Conservation (phyloP, 2,888 invertebrate genomes). For the Onchidella celtica region DNA sequence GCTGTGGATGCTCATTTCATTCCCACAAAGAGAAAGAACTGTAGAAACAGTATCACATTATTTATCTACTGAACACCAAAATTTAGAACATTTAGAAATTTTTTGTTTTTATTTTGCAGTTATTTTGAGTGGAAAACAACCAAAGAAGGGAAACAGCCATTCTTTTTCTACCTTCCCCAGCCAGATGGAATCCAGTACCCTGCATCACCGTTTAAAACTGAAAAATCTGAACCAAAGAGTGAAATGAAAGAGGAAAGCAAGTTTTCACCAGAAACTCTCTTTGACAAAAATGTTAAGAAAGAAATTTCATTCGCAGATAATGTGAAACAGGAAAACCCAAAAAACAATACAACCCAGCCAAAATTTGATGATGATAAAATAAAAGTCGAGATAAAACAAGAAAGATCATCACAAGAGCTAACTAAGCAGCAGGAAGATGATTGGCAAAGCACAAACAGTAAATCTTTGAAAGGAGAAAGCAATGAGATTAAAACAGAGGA, state of each 20-base stretch:
- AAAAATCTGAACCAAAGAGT: neutral
- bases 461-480: neutral
- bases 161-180: constrained; percentile 50
- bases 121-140: constrained; percentile 54
- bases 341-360: neutral
- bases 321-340: neutral
- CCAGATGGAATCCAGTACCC: constrained; percentile 11
- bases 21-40: too few relatives aligned
- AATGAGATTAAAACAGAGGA: neutral
- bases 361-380: too few relatives aligned
- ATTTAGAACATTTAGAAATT: neutral
- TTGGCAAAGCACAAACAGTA: neutral
- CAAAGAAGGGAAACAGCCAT: constrained; percentile 51
- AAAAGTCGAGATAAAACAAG: neutral
- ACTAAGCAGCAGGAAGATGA: too few relatives aligned
- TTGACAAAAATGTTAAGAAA: constrained; percentile 12
- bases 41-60: too few relatives aligned
- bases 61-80: too few relatives aligned
- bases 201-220: neutral
- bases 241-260: constrained; percentile 1
- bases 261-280: neutral
- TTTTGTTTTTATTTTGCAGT: constrained; percentile 14
- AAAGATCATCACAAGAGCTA: too few relatives aligned
- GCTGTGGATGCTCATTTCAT: too few relatives aligned
- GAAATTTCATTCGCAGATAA: neutral